Evolutionary conservation across 2,888 invertebrate species (phyloP), one percentile per base, ranked within the genome.

Genomic region (Tricholauxania praeusta): DNA sequence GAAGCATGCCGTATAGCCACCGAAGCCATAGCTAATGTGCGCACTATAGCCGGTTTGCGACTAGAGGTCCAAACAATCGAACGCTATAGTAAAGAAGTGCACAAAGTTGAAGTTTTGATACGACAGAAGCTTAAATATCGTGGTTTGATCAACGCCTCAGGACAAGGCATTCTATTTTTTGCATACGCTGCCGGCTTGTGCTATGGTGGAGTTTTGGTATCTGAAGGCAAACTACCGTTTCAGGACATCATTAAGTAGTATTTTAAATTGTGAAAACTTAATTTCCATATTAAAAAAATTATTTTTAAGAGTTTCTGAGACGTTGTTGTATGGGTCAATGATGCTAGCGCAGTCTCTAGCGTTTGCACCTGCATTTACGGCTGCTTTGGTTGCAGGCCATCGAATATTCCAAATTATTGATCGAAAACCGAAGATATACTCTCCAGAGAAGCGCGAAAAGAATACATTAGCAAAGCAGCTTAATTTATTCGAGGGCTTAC

Each of bases 321-420:
- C 93, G 0, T 85, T 94, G n/a, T 89, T 94, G 19, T 93, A 93
- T 81, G 94, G 93, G 2, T 91, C 93, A 0, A 93, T 93, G 92
- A 93, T 94, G 92, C 89, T 94, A 85, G 93, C 93, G 0, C 93
- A 94, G 81, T 92, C 93, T 0, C 86, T 94, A 14, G 93, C 93
- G 0, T 94, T 93, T 82, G 93, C 93, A 0, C 94, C 94, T 0
- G 93, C 93, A 82, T 93, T 93, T 82, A 92, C 92, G 62, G 91
- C 92, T n/a, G 94, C 93, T 0, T 89, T 93, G 77, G 87, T 91
- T 48, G 92, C 94, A 0, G 93, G 92, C 0, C 91, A 91, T 3
- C 89, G 93, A 59, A 90, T 94, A 69, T 92, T 93, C 86, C 86
- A 89, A 66, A 88, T 93, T 1, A 85, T 94, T 12, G 91, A 90